phyloP scores from a whole-genome alignment of 2,888 invertebrate species.

The Standfussiana lucernea region DNA sequence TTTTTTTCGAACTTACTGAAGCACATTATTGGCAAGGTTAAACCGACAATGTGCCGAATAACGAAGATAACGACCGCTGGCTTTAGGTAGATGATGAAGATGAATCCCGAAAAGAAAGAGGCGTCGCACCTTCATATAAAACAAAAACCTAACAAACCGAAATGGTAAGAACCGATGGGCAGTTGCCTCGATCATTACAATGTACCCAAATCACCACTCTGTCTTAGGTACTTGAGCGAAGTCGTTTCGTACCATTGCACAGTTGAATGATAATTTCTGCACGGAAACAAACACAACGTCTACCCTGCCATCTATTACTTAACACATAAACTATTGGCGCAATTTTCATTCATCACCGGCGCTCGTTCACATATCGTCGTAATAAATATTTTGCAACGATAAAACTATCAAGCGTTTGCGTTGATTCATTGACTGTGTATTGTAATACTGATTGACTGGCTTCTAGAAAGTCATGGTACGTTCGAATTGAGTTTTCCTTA shows the following conservation, averaged over 20 bases:
- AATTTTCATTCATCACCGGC: slow-evolving; percentile 62
- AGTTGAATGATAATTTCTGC: slow-evolving; percentile 24
- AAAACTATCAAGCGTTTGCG: slow-evolving; percentile 53
- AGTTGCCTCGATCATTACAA: neutral
- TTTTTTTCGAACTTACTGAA: neutral
- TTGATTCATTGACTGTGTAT: slow-evolving; percentile 57
- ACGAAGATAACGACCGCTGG: neutral
- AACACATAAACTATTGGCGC: slow-evolving; percentile 45
- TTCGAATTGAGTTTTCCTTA: slow-evolving; percentile 37
- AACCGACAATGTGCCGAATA: neutral
- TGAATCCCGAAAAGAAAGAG: neutral
- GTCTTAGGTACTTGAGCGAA: neutral
- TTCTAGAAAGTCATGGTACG: slow-evolving; percentile 42
- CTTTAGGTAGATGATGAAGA: neutral
- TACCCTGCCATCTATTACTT: slow-evolving; percentile 53
- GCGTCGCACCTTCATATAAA: too few species aligned
- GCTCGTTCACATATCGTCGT: slow-evolving; percentile 52
- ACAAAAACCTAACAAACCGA: neutral
- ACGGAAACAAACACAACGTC: slow-evolving; percentile 39
- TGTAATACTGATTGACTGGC: slow-evolving; percentile 51
- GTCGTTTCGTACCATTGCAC: slow-evolving; percentile 1
- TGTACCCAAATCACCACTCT: neutral
- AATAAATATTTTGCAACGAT: slow-evolving; percentile 62
- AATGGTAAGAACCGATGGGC: neutral
- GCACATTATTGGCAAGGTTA: neutral